A percentile compares a stretch with the other conserved stretches of the same genome.
phyloP scores from a whole-genome alignment of 2,113 vertebrate species.

The Tichodroma muraria region DNA sequence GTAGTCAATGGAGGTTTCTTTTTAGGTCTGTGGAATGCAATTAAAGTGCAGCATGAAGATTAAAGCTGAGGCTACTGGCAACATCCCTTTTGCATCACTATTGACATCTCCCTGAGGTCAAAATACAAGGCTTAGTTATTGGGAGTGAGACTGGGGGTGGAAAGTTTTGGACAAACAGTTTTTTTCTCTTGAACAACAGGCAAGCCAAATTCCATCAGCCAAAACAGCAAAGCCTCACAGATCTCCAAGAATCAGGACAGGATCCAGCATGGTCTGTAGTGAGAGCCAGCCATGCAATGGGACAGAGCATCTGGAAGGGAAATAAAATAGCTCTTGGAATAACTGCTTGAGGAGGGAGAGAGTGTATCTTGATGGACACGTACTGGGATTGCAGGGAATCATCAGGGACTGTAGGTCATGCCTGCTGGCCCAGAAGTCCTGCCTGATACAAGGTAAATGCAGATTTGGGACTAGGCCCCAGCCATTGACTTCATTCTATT shows the following conservation, averaged over 20 bases:
- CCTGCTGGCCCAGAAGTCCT: not conserved
- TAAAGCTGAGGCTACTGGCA: constrained; percentile 2
- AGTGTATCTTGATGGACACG: not conserved
- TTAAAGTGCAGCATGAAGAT: not conserved
- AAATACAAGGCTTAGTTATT: not conserved
- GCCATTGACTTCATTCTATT: not conserved
- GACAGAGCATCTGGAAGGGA: not conserved
- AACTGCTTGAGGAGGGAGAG: not conserved
- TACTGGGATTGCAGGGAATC: not conserved
- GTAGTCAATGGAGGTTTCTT: not conserved
- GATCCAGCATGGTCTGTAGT: not conserved
- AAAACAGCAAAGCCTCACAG: not conserved
- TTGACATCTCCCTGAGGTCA: not conserved
- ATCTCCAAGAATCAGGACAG: constrained; percentile 2
- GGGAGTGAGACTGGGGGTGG: not conserved
- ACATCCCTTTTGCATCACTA: not conserved
- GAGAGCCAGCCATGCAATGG: not conserved
- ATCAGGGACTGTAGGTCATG: not conserved
- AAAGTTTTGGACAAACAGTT: not conserved
- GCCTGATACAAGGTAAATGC: not conserved
- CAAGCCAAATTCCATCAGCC: not conserved
- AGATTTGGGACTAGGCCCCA: not conserved
- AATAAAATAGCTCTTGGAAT: not conserved
- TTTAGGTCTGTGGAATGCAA: not conserved
- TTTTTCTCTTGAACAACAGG: not conserved